Evolutionary conservation across 2,113 vertebrate genomes (phyloP).

Genomic region (Anolis sagrei): DNA sequence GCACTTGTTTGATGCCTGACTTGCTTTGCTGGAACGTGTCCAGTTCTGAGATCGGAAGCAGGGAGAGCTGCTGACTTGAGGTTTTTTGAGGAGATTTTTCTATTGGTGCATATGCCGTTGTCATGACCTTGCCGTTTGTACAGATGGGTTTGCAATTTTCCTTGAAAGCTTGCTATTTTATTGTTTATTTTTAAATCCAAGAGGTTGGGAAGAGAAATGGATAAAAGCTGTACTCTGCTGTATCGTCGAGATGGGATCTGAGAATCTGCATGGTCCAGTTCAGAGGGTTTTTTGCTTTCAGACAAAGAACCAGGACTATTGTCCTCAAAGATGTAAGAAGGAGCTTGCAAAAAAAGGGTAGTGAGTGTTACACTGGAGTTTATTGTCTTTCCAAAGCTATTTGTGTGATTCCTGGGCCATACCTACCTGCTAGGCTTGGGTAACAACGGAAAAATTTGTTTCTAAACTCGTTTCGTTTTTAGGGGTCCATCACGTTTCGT

Average conservation of each 20-base stretch:
- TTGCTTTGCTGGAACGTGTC: constrained; percentile 5
- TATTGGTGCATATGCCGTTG: not conserved
- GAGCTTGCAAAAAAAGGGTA: not conserved
- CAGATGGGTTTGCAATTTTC: rapidly evolving
- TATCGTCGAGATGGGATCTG: not conserved
- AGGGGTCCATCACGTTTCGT: no score
- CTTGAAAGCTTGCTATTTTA: not conserved
- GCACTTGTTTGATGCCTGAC: not conserved
- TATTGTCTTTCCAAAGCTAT: not conserved
- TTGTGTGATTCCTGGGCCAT: not conserved
- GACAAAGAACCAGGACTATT: not conserved
- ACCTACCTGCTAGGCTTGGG: no score
- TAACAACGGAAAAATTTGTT: no score
- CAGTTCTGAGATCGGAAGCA: not conserved
- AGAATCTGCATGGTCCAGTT: not conserved
- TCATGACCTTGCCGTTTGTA: not conserved
- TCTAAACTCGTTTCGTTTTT: no score
- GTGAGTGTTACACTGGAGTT: not conserved
- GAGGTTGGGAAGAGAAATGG: rapidly evolving
- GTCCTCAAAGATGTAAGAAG: not conserved
- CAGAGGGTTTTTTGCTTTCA: not conserved
- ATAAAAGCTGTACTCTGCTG: not conserved
- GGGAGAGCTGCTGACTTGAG: constrained; percentile 6
- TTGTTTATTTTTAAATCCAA: not conserved
- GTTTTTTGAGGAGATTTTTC: not conserved